Conservation (phyloP, 2,888 invertebrate species). For the Ormyrus nitidulus region DNA sequence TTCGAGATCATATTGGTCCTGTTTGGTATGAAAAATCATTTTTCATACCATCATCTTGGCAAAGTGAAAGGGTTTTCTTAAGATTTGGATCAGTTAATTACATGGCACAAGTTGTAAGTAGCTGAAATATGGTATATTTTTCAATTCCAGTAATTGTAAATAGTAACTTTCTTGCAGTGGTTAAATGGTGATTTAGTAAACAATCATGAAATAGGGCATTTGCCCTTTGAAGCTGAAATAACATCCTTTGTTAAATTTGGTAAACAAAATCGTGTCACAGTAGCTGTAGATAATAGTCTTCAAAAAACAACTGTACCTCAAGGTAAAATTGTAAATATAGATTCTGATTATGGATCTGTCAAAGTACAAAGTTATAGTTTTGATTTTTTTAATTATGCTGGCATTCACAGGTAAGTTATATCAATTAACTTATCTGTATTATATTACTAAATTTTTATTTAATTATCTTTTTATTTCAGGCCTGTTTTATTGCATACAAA, state of each 20-base stretch:
- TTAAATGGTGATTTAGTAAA: conserved; percentile 90
- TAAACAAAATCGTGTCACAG: conserved; percentile 87
- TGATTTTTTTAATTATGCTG: conserved; percentile 99
- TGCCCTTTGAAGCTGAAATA: conserved; percentile 94
- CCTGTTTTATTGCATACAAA: conserved; percentile 94
- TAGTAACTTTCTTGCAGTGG: conserved; percentile 80
- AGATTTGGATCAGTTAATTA: conserved; percentile 96
- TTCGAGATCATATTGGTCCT: conserved; percentile 95
- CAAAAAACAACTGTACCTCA: conserved; percentile 93
- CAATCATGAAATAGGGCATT: conserved; percentile 94
- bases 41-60: conserved; percentile 87
- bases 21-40: conserved; percentile 97
- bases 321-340: conserved; percentile 81
- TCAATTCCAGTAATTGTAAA: background rate
- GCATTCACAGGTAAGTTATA: conserved; percentile 83
- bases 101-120: conserved; percentile 88
- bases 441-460: conserved; percentile 7
- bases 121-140: conserved; percentile 6
- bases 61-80: conserved; percentile 84
- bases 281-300: conserved; percentile 95
- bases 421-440: background rate
- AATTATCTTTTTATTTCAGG: conserved; percentile 72
- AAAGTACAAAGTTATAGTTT: conserved; percentile 89
- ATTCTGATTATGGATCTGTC: conserved; percentile 79
- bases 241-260: conserved; percentile 82